Conservation (phyloP, 2,888 invertebrate genomes). For the Lordiphosa fenestrarum region DNA sequence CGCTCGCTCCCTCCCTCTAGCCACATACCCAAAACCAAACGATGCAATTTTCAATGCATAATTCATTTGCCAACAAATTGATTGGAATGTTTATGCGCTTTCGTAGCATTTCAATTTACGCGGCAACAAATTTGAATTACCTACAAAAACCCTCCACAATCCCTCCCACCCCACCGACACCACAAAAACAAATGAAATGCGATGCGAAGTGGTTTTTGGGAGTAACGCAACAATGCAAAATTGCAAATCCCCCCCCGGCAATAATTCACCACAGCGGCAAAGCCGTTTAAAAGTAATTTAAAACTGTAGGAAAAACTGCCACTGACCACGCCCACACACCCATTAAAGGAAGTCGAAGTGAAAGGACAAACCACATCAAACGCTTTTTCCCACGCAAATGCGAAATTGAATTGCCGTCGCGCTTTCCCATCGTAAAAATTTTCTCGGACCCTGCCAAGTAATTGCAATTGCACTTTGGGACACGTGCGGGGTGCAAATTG, state of each 20-base stretch:
- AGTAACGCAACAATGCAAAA: slow-evolving; percentile 46
- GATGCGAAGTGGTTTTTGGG: slow-evolving; percentile 26
- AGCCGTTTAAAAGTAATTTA: slow-evolving; percentile 51
- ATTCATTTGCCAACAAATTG: slow-evolving; percentile 63
- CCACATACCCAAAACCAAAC: slow-evolving; percentile 19
- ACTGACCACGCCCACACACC: slow-evolving; percentile 37
- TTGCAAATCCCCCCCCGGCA: slow-evolving; percentile 29
- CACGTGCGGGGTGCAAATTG: slow-evolving; percentile 68
- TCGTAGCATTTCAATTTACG: slow-evolving; percentile 54
- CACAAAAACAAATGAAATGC: slow-evolving; percentile 38
- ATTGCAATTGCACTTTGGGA: slow-evolving; percentile 57
- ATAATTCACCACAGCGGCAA: slow-evolving; percentile 40
- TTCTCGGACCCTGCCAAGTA: slow-evolving; percentile 38
- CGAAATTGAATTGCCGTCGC: slow-evolving; percentile 41
- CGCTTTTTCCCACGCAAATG: slow-evolving; percentile 52
- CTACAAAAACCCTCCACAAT: slow-evolving; percentile 18
- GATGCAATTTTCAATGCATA: slow-evolving; percentile 51
- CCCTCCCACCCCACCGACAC: slow-evolving; percentile 4
- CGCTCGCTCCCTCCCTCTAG: slow-evolving; percentile 1
- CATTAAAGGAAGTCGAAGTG: slow-evolving; percentile 22
- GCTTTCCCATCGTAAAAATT: slow-evolving; percentile 68
- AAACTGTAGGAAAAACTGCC: slow-evolving; percentile 36
- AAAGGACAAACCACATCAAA: slow-evolving; percentile 45
- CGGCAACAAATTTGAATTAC: slow-evolving; percentile 60
- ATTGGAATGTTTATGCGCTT: slow-evolving; percentile 61